Evolutionary conservation across 2,797 vertebrate species (phyloP).

Genomic region (Sebastes matsubarae): DNA sequence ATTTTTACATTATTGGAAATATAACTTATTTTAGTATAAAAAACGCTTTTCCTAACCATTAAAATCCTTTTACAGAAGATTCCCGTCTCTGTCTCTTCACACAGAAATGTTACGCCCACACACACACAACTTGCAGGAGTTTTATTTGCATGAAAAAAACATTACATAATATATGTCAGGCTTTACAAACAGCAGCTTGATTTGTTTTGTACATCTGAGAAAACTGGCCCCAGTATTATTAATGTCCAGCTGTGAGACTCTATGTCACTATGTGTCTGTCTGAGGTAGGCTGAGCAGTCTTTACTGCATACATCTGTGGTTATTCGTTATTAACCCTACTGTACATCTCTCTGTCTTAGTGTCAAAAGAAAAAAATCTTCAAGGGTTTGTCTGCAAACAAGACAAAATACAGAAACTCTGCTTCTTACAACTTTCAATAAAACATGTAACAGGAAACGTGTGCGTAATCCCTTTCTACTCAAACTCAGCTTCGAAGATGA

Average conservation of each 20-base stretch:
- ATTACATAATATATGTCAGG: not conserved
- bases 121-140: not conserved
- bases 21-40: constrained; percentile 17
- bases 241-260: not conserved
- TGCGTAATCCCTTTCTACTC: constrained; percentile 1
- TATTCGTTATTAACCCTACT: not conserved
- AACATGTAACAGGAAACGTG: not conserved
- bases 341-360: not conserved
- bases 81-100: not conserved
- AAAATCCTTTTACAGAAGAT: not conserved
- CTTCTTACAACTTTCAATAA: not conserved
- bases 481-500: constrained; percentile 51
- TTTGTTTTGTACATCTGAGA: not conserved
- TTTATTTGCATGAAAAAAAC: constrained; percentile 11
- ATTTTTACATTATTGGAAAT: not conserved
- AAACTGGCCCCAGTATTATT: not conserved
- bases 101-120: not conserved
- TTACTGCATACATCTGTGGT: not conserved
- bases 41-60: not conserved
- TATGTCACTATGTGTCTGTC: not conserved
- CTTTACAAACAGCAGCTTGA: not conserved
- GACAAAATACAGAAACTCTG: not conserved
- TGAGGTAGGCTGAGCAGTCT: not conserved
- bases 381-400: not conserved
- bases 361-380: not conserved